Conservation (phyloP, 1,140 invertebrate species). For the Ladona fulva region DNA sequence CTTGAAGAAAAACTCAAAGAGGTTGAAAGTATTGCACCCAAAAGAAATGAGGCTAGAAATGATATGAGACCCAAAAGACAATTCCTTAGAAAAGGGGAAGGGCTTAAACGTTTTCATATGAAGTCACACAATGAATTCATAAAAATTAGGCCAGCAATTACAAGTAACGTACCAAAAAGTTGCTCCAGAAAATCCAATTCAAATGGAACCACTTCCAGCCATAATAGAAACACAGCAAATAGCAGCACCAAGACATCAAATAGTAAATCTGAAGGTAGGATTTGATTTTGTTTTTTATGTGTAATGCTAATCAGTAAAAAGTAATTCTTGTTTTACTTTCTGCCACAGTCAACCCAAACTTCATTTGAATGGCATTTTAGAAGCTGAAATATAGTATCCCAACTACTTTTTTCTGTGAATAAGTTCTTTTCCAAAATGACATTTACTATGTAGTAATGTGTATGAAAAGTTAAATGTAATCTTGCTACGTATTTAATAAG, state of each 20-base stretch:
- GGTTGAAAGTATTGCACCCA: neutral
- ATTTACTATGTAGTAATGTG: no score
- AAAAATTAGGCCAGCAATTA: constrained; percentile 17
- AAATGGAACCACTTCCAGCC: constrained; percentile 17
- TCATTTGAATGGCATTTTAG: no score
- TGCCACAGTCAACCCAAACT: no score
- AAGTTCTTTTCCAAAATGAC: no score
- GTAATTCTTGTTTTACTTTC: no score
- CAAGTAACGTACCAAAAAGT: neutral
- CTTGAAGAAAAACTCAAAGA: constrained; percentile 35
- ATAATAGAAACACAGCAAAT: constrained; percentile 16
- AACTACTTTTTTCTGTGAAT: no score
- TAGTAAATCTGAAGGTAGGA: neutral
- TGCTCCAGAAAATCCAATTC: constrained; percentile 14
- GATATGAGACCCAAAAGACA: constrained; percentile 25
- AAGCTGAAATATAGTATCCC: no score
- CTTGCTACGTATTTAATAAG: no score
- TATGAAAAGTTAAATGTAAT: no score
- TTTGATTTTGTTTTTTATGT: no score
- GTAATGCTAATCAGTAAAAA: no score
- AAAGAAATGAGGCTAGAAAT: constrained; percentile 16
- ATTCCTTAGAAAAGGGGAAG: constrained; percentile 40
- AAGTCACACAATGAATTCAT: constrained; percentile 16
- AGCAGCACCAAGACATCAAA: neutral
- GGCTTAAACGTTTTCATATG: constrained; percentile 35